Evolutionary conservation across 92 coral and sea anemone species (phyloP), one percentile per base, ranked within the genome.

Genomic region (Bergia puertoricense): DNA sequence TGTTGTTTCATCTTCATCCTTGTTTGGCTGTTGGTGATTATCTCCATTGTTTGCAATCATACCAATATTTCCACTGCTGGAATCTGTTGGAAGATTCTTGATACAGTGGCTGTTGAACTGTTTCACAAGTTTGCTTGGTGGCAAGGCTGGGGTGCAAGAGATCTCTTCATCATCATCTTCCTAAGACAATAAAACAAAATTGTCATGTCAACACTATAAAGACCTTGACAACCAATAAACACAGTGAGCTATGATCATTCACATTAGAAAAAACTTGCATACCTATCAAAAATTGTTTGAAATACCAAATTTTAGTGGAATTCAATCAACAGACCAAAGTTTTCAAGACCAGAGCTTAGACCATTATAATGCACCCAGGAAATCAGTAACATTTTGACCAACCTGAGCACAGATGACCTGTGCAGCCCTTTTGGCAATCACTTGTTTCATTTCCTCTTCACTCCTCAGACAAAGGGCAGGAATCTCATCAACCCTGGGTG

Each of bases 121-220:
- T 68, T 95, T 92, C 40, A 91, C 96, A 59, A 97, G 81, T 85
- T 94, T 88, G 77, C 99, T 97, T 72, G 99, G 99, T 77, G 97
- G 98, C 76, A 97, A 92, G 30, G 98, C 98, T 86, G 99, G 99
- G 0, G 99, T 97, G 80, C 99, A 86, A 37, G 96, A 93, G 44
- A 97, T 97, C 86, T 92, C 93, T n/a, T 92, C 96, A 54, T 95
- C 99, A 40, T 87, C 89, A 38, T 88, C 95, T 81, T 92, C 96
- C 93, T 91, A 37, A 50, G 81, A 80, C 46, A 80, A 30, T 41
- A 46, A 43, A 18, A 36, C 36, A 79, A 50, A 46, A 41, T 22
- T 45, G 0, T 7, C 43, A 14, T 5, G 10, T 0, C 11, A 73
- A 0, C 36, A 72, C 36, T 13, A 51, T 54, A 54, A 54, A 54